Conservation (phyloP, 2,888 invertebrate species). For the Ferrisia virgata region DNA sequence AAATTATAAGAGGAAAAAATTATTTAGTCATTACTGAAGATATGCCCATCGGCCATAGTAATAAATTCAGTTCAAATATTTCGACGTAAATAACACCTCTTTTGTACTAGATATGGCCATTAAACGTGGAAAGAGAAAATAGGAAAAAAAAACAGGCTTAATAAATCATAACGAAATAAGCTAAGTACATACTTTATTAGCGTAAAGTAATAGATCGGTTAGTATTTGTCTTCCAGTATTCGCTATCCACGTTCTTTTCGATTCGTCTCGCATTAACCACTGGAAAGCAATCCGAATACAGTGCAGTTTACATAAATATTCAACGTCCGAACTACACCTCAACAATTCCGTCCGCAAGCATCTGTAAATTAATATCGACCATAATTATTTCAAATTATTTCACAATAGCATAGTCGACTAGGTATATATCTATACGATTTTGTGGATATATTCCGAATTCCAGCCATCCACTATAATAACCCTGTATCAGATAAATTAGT, state of each 20-base stretch:
- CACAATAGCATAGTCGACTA: background rate
- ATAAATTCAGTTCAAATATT: background rate
- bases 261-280: conserved; percentile 67
- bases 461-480: background rate
- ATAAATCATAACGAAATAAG: conserved; percentile 10
- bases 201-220: conserved; percentile 79
- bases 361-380: conserved; percentile 54
- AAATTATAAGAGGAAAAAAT: background rate
- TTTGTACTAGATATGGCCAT: background rate
- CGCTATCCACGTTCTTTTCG: conserved; percentile 76
- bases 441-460: background rate
- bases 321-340: conserved; percentile 83
- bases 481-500: background rate
- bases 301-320: conserved; percentile 93
- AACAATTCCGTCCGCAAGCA: conserved; percentile 81
- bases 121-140: background rate
- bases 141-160: background rate
- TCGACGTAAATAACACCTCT: background rate
- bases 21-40: background rate
- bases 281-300: conserved; percentile 87
- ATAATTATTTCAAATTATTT: background rate
- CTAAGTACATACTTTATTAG: conserved; percentile 67
- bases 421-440: background rate
- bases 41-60: background rate
- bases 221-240: conserved; percentile 86